Evolutionary conservation across 2,888 invertebrate species (phyloP), one percentile per base, ranked within the genome.

Genomic region (Alentia gelatinosa): DNA sequence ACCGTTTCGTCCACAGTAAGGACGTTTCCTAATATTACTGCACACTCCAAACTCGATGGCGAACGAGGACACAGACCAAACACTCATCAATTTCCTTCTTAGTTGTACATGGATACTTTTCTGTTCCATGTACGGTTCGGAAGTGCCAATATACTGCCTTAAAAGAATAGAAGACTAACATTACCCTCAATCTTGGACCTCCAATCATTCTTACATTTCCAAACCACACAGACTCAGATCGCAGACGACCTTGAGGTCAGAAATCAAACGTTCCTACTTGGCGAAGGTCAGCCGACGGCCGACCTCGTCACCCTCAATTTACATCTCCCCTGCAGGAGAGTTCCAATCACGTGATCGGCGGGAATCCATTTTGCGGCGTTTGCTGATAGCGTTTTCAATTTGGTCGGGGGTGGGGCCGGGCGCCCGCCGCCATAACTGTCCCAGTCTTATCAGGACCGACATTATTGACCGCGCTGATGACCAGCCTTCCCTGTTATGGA

Each of bases 381-480:
- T 35, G 5, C 79, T 26, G 79, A 79, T 79, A 79, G 79, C 79
- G n/a, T 37, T 37, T 79, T 79, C 79, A 79, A 79, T 79, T 79
- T 79, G 79, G n/a, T 35, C 79, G 9, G n/a, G 35, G 39, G 39
- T 9, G 39, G 15, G 79, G 7, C 15, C 37, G 1, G 79, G 12
- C 35, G 15, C n/a, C 79, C 15, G 3, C 4, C 39, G 79, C 83
- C 37, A 83, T 39, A 5, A 47, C 50, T 86, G 86, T 47, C 42
- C 26, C 47, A n/a, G 42, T 33, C 86, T 86, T 86, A 86, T 86
- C 86, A 19, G 26, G 3, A 86, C 86, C 26, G 86, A 42, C 86
- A 42, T 86, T 42, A 86, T 86, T 86, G 86, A 30, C 86, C 50
- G 26, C 50, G 86, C 47, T 86, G 86, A 86, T 86, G 86, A 86